These are phyloP conservation scores for Labeo calbasu DNA, from an alignment of 2,797 vertebrate species.

Conservation along the genomic window DNA sequence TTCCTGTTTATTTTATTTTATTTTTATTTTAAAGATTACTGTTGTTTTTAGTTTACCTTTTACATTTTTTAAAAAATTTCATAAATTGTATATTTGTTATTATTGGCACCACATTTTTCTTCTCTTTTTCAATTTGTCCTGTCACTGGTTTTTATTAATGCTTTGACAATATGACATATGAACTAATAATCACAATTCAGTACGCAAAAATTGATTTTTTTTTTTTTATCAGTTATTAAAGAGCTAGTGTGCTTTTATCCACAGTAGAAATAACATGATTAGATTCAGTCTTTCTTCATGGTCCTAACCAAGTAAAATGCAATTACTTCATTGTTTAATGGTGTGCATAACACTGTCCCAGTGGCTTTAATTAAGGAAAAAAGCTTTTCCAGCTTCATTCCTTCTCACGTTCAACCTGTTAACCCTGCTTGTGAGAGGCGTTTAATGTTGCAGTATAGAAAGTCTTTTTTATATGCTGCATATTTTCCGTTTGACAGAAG, in stretches of 20 bases:
- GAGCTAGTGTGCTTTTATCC: background rate
- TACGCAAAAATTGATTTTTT: background rate
- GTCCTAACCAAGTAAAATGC: background rate
- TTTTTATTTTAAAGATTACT: background rate
- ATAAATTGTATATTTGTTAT: background rate
- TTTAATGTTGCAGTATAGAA: background rate
- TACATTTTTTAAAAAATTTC: background rate
- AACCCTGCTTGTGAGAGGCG: background rate
- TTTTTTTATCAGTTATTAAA: background rate
- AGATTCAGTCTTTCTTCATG: background rate
- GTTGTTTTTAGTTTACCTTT: background rate
- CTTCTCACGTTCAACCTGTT: conserved; percentile 2
- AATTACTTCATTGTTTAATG: background rate
- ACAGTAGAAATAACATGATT: background rate
- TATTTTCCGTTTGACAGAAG: background rate
- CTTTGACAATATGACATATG: background rate
- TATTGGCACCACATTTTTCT: background rate
- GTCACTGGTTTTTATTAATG: background rate
- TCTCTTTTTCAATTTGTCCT: background rate
- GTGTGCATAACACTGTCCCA: background rate
- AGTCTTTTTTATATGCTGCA: background rate
- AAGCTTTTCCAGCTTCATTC: background rate
- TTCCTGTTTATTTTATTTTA: background rate
- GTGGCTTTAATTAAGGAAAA: background rate
- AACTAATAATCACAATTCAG: background rate